These are phyloP conservation scores for Anarsia innoxiella DNA, from an alignment of 2,888 invertebrate genomes.

Conservation along the genomic window DNA sequence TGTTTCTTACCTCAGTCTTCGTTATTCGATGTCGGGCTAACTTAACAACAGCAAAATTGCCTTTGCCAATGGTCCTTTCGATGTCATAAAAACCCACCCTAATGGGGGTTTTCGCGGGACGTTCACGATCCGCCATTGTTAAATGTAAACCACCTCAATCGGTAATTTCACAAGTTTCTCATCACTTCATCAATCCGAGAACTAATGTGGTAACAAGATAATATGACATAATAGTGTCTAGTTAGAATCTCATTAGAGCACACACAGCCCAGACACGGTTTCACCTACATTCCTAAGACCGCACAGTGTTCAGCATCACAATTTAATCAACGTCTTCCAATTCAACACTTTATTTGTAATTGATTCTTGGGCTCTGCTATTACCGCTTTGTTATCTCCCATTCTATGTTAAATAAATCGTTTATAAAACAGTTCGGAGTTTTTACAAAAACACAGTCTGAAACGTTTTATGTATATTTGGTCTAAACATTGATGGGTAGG, in stretches of 20 bases:
- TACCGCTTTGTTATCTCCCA: slow-evolving; percentile 21
- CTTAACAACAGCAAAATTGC: slow-evolving; percentile 99
- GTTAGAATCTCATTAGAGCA: slow-evolving; percentile 19
- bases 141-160: slow-evolving; percentile 44
- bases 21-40: slow-evolving; percentile 98
- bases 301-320: slow-evolving; percentile 15
- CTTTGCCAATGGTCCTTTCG: slow-evolving; percentile 98
- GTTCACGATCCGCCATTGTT: slow-evolving; percentile 75
- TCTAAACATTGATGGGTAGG: slow-evolving; percentile 16
- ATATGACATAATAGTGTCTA: slow-evolving; percentile 30
- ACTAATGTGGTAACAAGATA: slow-evolving; percentile 19
- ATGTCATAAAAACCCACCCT: slow-evolving; percentile 98
- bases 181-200: slow-evolving; percentile 34
- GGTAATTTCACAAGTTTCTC: slow-evolving; percentile 31
- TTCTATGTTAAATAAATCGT: slow-evolving; percentile 40
- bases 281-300: slow-evolving; percentile 15
- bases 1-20: slow-evolving; percentile 93
- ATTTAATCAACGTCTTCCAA: slow-evolving; percentile 17
- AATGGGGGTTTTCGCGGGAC: slow-evolving; percentile 80
- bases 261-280: slow-evolving; percentile 31
- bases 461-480: too few species aligned
- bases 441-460: slow-evolving; percentile 7
- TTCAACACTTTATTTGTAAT: slow-evolving; percentile 8
- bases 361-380: slow-evolving; percentile 5
- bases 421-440: slow-evolving; percentile 38